phyloP scores from a whole-genome alignment of 2,797 vertebrate genomes.

The Siniperca obscura region DNA sequence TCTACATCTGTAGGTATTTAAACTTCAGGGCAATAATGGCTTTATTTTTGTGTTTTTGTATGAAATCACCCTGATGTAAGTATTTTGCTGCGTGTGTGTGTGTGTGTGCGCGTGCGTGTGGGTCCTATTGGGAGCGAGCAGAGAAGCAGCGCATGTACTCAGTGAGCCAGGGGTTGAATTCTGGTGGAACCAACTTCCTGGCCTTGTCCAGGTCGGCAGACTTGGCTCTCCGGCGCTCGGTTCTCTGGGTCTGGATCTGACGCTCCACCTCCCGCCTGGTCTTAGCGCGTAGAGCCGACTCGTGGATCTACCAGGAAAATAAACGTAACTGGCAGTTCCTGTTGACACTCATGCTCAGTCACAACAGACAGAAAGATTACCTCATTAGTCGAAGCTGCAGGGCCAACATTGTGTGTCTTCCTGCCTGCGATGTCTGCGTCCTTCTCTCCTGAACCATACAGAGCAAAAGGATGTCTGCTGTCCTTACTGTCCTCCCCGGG shows the following conservation, averaged over 20 bases:
- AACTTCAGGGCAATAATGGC: constrained; percentile 40
- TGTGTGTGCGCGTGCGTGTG: constrained; percentile 11
- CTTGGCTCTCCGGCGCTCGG: constrained; percentile 84
- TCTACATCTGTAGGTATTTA: background rate
- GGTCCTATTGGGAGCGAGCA: constrained; percentile 85
- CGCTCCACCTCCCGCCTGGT: constrained; percentile 91
- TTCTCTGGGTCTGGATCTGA: constrained; percentile 80
- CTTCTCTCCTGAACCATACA: constrained; percentile 93
- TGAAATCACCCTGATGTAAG: constrained; percentile 16
- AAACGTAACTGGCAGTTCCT: background rate
- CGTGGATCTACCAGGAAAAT: constrained; percentile 88
- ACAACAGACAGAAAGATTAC: constrained; percentile 71
- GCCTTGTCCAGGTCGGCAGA: constrained; percentile 85
- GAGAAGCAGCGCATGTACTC: constrained; percentile 98
- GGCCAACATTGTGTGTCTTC: constrained; percentile 93
- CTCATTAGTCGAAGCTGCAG: constrained; percentile 89
- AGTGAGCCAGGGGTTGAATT: constrained; percentile 95
- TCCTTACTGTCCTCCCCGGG: constrained; percentile 83
- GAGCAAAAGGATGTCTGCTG: constrained; percentile 90
- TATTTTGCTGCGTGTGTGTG: constrained; percentile 6
- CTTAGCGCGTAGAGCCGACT: constrained; percentile 93
- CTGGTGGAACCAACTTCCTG: constrained; percentile 76
- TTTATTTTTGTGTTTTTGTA: constrained; percentile 25
- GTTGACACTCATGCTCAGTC: background rate
- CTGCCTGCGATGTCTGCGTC: constrained; percentile 88